Evolutionary conservation across 2,797 vertebrate genomes (phyloP), one percentile per base, ranked within the genome.

Genomic region (Liparis tanakae): DNA sequence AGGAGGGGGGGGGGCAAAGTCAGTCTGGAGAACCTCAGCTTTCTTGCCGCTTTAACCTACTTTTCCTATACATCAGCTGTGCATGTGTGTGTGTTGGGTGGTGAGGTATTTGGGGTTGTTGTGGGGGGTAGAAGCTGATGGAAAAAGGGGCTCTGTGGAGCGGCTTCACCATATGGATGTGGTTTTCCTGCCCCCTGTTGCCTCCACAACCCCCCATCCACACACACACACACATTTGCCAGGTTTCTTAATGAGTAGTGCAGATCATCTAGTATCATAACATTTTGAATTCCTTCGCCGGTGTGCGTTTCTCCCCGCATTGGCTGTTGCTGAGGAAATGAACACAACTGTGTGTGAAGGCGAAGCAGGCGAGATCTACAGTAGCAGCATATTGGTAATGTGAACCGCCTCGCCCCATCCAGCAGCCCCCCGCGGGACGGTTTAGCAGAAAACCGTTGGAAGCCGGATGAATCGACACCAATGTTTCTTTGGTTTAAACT

Each of bases 101-200:
- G 73, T 60, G 85, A 87, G 85, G 85, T 88, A 89, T 86, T 88
- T 80, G 79, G 81, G 50, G 70, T 83, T 85, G 77, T 71, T 80
- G 78, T 80, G 78, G 85, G 86, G 88, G 87, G 83, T 78, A 76
- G 86, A 76, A 37, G 69, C 68, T 64, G 61, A 83, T 84, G 88
- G 88, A 92, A 94, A 93, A 90, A 82, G 78, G 81, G 87, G 82
- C 72, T 89, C 74, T 76, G 78, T 85, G 78, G 80, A 87, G 79
- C 74, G 73, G 81, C 72, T 89, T 74, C 74, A 74, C 88, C 92
- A 94, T 91, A 93, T 94, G 92, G 91, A 87, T 88, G 88, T 91
- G 87, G 88, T 93, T 94, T 92, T 83, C 88, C 75, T 82, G 77
- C 69, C 76, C 81, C 76, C 70, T 72, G 78, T 80, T 87, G 82